Base-by-base conservation (phyloP, 2,113 vertebrate species). In the Oncorhynchus tshawytscha region DNA sequence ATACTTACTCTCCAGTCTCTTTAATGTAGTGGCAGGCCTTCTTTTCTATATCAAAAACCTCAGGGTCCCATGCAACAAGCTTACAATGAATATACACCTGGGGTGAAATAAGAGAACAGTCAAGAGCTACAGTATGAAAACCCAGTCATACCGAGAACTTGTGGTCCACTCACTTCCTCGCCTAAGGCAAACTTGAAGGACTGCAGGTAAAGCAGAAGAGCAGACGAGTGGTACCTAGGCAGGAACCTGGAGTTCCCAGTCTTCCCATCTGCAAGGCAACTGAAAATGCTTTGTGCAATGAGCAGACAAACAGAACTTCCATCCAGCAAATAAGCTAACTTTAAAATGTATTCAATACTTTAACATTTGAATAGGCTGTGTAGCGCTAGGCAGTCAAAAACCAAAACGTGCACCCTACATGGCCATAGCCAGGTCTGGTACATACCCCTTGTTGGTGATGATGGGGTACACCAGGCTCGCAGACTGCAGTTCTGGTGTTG, bases 61-160 rank as follows among this genome's bases (percentile, higher is more conserved):
- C 72, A 20, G 92, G 92, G 70, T 95, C 93, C 94, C 94, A 95
- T 0, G 88, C 88, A 0, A 88, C 64, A 74, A 93, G 73, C 5
- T 90, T 92, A 73, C 91, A 93, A 60, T 94, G 93, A 57, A 94
- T 89, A 76, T 91, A 95, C 2, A 94, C 83, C 95, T 96, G 73
- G 18, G 8, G 20, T 45, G 39, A 81, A 2, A 27, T 24, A 12
- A 67, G 1, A 67, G 1, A 7, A 15, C 0, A 18, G 1, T 24
- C 16, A 73, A 4, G 9, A 25, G 11, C 1, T n/a, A 48, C 18
- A 7, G 16, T 27, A 49, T 5, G 24, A 22, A 45, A 2, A 12
- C 73, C 6, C 3, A 1, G 2, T 27, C 9, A 48, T 0, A n/a
- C 1, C 1, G 34, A 25, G 2, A 1, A 13, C 1, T 0, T 18